Conservation (phyloP, 1,140 invertebrate species). For the Bombus fervidus region DNA sequence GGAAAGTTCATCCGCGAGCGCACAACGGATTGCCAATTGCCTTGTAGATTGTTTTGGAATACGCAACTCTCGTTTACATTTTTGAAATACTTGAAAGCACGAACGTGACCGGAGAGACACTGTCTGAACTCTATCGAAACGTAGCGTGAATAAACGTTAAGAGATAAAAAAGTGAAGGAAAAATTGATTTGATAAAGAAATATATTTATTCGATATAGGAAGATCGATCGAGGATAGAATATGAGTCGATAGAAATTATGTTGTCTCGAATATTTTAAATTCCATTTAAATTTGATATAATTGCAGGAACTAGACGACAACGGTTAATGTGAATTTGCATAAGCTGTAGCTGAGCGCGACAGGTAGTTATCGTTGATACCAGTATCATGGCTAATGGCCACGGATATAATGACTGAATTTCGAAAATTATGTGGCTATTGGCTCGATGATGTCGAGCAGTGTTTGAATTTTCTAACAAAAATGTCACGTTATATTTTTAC, state of each 20-base stretch:
- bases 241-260: neutral
- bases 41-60: neutral
- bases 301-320: neutral
- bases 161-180: neutral
- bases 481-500: neutral
- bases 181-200: neutral
- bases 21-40: neutral
- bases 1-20: neutral
- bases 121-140: neutral
- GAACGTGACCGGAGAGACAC: neutral
- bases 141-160: neutral
- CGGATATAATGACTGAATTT: neutral
- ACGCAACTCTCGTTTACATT: neutral
- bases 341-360: neutral
- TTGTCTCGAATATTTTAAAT: neutral
- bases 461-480: neutral
- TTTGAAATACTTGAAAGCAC: neutral
- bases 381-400: neutral
- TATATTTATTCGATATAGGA: neutral
- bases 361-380: neutral
- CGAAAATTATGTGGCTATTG: neutral
- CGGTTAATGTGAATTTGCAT: conserved; percentile 20
- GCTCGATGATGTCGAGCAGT: no score
- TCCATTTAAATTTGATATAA: neutral
- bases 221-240: neutral